Evolutionary conservation across 23 tunicate species (phyloP).

Genomic region (Halocynthia roretzi): DNA sequence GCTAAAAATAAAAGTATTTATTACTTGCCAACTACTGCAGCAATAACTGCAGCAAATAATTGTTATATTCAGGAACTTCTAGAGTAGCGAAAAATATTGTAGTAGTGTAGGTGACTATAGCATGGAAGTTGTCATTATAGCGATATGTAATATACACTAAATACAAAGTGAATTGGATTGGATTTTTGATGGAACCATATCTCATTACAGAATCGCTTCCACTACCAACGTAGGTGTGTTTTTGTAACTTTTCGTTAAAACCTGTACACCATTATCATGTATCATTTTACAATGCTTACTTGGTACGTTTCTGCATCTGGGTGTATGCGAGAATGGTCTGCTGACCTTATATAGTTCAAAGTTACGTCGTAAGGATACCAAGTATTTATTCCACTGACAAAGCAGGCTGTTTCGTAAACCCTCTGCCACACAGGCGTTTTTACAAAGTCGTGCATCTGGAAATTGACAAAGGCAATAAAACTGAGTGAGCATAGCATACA

Average conservation of each 20-base stretch:
- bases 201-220: neutral
- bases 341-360: slow-evolving; percentile 48
- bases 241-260: neutral
- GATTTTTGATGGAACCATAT: neutral
- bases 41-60: neutral
- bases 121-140: too few species aligned
- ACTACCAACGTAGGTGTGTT: neutral
- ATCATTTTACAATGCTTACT: neutral
- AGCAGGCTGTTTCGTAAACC: slow-evolving; percentile 28
- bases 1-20: slow-evolving; percentile 18
- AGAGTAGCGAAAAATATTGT: too few species aligned
- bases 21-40: neutral
- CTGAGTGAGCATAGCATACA: neutral
- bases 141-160: too few species aligned
- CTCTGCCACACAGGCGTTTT: slow-evolving; percentile 70
- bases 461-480: neutral
- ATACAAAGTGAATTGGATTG: too few species aligned
- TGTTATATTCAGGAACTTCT: neutral
- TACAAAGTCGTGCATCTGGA: slow-evolving; percentile 54
- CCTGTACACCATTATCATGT: neutral
- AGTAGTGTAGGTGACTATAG: too few species aligned
- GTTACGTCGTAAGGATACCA: slow-evolving; percentile 93
- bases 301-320: slow-evolving; percentile 69
- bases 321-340: slow-evolving; percentile 80
- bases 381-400: slow-evolving; percentile 43